Evolutionary conservation across 2,797 vertebrate genomes (phyloP).

Genomic region (Hydrolagus colliei): DNA sequence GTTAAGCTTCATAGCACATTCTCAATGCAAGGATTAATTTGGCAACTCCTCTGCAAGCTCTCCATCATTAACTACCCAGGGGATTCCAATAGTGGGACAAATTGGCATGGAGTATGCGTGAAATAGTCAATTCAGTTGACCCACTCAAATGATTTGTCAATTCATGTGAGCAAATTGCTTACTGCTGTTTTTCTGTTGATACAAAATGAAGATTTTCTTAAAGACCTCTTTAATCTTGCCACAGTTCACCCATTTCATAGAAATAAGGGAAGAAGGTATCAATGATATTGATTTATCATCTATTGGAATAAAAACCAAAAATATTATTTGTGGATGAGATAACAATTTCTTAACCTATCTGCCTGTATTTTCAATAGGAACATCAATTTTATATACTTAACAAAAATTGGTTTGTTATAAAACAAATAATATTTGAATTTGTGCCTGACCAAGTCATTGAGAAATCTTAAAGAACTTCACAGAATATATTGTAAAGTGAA

Average conservation of each 20-base stretch:
- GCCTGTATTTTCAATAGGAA: neutral
- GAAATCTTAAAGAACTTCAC: no score
- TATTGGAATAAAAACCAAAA: neutral
- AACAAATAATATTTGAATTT: no score
- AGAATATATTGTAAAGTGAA: no score
- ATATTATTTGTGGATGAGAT: no score
- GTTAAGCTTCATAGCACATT: slow-evolving; percentile 1
- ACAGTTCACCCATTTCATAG: neutral
- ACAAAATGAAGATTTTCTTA: neutral
- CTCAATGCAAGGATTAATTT: neutral
- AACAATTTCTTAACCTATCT: neutral
- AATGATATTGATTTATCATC: neutral
- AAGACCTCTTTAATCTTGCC: slow-evolving; percentile 1
- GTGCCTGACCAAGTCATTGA: no score
- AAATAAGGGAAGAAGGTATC: neutral
- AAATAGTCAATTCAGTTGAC: neutral
- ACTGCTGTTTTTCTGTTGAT: neutral
- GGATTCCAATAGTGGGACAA: neutral
- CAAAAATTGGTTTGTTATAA: no score
- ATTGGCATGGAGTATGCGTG: neutral
- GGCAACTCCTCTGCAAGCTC: neutral
- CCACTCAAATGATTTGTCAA: neutral
- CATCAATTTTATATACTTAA: no score
- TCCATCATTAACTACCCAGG: neutral
- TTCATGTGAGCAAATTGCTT: neutral